Percentiles rank a stretch among this genome's conserved stretches.
Evolutionary conservation across 2,888 invertebrate species (phyloP).

Genomic region (Leptinotarsa haldemani): DNA sequence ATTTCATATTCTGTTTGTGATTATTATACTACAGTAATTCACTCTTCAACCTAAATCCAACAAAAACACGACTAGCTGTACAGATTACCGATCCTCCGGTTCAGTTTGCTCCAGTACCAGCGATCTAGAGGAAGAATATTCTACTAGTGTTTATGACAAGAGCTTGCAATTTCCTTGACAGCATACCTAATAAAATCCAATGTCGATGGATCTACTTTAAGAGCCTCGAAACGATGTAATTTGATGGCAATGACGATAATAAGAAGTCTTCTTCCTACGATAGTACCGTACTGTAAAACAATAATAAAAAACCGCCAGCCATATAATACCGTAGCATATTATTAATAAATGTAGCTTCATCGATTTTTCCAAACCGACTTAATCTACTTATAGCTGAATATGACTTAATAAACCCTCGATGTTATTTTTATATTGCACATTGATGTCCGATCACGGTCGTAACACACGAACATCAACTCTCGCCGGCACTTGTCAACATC

Average conservation of each 20-base stretch:
- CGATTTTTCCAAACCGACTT: conserved; percentile 33
- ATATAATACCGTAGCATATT: conserved; percentile 54
- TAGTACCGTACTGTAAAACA: conserved; percentile 46
- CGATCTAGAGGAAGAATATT: conserved; percentile 29
- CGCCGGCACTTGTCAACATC: conserved; percentile 56
- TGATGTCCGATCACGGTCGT: conserved; percentile 53
- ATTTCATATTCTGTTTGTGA: too few relatives aligned
- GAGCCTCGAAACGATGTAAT: conserved; percentile 39
- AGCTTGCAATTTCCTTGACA: conserved; percentile 41
- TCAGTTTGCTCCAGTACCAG: conserved; percentile 16
- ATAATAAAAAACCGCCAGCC: conserved; percentile 44
- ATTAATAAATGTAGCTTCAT: conserved; percentile 36
- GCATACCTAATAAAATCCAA: conserved; percentile 46
- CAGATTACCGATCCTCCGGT: background rate
- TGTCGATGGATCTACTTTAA: conserved; percentile 46
- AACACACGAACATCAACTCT: conserved; percentile 50
- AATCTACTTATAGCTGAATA: conserved; percentile 54
- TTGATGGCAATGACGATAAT: conserved; percentile 32
- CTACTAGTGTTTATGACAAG: conserved; percentile 40
- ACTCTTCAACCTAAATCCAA: too few relatives aligned
- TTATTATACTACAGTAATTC: too few relatives aligned
- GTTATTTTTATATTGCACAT: conserved; percentile 58
- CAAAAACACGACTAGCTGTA: too few relatives aligned
- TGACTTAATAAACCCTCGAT: conserved; percentile 59
- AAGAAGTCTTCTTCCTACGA: conserved; percentile 39